These are phyloP conservation scores for Anguilla anguilla DNA, from an alignment of 2,797 vertebrate species.

Conservation along the genomic window DNA sequence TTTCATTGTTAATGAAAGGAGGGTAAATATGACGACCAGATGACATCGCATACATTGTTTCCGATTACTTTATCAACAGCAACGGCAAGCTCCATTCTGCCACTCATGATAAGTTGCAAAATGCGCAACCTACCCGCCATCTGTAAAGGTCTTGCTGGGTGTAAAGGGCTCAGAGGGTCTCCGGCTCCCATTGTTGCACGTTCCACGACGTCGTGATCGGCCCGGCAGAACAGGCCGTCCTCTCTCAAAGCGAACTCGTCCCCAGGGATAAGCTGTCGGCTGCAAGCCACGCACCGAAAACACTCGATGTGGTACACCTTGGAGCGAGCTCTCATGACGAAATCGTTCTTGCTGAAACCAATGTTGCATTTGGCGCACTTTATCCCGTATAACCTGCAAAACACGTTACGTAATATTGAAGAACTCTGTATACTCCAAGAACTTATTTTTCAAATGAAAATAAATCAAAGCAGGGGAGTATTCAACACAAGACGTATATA, in stretches of 20 bases:
- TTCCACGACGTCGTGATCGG: constrained; percentile 94
- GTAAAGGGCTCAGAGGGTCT: constrained; percentile 89
- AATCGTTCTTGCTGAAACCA: constrained; percentile 97
- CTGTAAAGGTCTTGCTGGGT: constrained; percentile 89
- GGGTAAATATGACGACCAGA: constrained; percentile 2
- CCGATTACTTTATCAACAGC: not conserved
- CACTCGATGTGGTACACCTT: constrained; percentile 98
- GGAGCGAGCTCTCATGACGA: constrained; percentile 94
- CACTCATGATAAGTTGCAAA: not conserved
- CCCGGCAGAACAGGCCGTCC: constrained; percentile 92
- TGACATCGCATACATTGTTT: constrained; percentile 18
- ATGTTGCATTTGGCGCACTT: constrained; percentile 98
- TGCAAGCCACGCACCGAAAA: constrained; percentile 97
- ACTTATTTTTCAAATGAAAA: not conserved
- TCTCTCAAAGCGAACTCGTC: constrained; percentile 94
- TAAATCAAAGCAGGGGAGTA: not conserved
- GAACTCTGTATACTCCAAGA: not conserved
- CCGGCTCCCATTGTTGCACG: constrained; percentile 85
- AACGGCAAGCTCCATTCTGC: not conserved
- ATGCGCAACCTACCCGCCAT: constrained; percentile 88
- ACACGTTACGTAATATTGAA: not conserved
- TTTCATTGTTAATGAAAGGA: constrained; percentile 2
- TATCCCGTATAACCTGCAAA: constrained; percentile 89
- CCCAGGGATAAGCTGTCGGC: constrained; percentile 94
- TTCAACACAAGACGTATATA: not conserved